These are phyloP conservation scores for Poeciliopsis prolifica DNA, from an alignment of 2,113 vertebrate genomes.

Conservation along the genomic window DNA sequence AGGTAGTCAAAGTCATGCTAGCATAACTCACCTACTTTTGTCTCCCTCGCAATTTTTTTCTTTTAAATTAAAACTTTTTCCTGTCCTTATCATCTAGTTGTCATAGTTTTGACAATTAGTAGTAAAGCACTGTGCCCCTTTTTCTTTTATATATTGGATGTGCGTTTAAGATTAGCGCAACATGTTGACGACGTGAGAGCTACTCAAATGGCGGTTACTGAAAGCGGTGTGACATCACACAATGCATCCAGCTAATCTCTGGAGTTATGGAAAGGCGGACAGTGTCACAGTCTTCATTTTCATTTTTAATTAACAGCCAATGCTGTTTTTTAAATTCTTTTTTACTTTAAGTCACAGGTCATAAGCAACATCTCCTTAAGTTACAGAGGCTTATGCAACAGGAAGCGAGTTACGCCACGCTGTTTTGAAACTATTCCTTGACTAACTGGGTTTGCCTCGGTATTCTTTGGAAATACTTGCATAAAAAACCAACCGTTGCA, in stretches of 20 bases:
- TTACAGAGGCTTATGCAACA: conserved; percentile 32
- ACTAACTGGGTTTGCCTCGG: conserved; percentile 13
- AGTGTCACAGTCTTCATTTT: background rate
- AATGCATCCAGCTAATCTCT: background rate
- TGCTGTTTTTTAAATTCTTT: no score
- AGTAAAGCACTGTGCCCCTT: no score
- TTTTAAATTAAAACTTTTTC: no score
- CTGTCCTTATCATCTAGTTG: no score
- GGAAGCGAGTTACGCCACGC: conserved; percentile 49
- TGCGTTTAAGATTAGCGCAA: no score
- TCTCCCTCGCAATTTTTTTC: no score
- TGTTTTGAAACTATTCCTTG: conserved; percentile 21
- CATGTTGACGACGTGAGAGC: no score
- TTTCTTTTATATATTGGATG: no score
- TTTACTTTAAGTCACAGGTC: background rate
- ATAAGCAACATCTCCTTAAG: background rate
- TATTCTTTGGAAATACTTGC: conserved; percentile 28
- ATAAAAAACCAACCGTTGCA: background rate
- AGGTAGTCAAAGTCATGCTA: no score
- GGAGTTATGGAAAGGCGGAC: background rate
- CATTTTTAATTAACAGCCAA: background rate
- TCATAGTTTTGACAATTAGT: no score
- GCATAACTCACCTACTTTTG: no score
- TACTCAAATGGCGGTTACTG: no score
- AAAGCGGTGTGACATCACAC: background rate